Conservation (phyloP, 2,797 vertebrate genomes). For the Pangasius krempfi region DNA sequence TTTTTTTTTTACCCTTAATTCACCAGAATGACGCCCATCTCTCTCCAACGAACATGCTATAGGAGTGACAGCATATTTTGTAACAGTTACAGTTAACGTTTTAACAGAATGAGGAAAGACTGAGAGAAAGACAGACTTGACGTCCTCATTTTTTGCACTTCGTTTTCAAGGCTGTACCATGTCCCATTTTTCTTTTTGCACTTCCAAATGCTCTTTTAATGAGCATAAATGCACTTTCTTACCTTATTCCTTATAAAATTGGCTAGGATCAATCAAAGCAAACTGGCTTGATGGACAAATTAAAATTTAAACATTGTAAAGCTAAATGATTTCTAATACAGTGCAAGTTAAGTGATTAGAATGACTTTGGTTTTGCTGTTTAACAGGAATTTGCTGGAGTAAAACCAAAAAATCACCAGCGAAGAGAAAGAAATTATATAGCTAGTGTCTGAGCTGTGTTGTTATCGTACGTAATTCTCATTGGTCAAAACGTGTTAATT, state of each 20-base stretch:
- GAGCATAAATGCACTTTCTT: neutral
- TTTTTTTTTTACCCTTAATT: neutral
- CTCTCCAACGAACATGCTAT: fast-evolving
- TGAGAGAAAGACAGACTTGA: neutral
- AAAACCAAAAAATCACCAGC: neutral
- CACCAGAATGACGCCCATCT: neutral
- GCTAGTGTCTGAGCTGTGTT: neutral
- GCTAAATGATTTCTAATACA: neutral
- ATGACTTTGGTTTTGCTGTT: neutral
- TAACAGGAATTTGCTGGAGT: neutral
- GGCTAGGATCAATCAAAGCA: neutral
- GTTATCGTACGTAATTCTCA: neutral
- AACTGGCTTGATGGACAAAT: neutral
- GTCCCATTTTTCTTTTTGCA: neutral
- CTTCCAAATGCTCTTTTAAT: neutral
- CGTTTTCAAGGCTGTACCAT: neutral
- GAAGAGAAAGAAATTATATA: neutral
- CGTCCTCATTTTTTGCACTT: neutral
- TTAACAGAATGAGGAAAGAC: neutral
- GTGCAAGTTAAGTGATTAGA: neutral
- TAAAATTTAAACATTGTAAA: neutral
- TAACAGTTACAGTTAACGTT: neutral
- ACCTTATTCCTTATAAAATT: neutral
- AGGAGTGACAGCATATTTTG: neutral
- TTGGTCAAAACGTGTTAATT: neutral